Percentiles rank a stretch among this genome's conserved stretches.
These are phyloP conservation scores for Operophtera brumata DNA, from an alignment of 2,888 invertebrate species.

Conservation along the genomic window DNA sequence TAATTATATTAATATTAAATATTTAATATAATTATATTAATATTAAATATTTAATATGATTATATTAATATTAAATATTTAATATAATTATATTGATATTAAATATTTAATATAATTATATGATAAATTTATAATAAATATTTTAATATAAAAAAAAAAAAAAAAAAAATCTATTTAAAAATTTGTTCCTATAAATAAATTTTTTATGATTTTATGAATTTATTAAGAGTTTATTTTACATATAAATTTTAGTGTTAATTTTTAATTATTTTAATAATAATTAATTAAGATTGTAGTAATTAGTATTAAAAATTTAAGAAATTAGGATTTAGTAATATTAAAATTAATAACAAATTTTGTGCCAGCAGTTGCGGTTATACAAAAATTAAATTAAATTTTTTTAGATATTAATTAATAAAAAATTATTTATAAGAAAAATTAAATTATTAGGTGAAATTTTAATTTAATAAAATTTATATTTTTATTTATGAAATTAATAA, in stretches of 20 bases:
- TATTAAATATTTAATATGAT: conserved; percentile 10
- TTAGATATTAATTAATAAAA: conserved; percentile 64
- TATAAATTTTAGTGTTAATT: conserved; percentile 74
- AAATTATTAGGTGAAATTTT: conserved; percentile 81
- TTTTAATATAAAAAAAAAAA: conserved; percentile 49
- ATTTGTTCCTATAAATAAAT: conserved; percentile 53
- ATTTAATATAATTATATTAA: conserved; percentile 13
- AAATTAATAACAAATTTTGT: conserved; percentile 83
- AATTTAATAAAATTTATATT: conserved; percentile 60
- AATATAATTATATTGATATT: conserved; percentile 4
- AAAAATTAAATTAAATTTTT: conserved; percentile 80
- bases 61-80: conserved; percentile 1
- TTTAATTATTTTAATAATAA: conserved; percentile 67
- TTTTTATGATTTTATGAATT: conserved; percentile 75
- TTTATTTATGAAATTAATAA: conserved; percentile 61
- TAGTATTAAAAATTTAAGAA: conserved; percentile 81
- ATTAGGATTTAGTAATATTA: conserved; percentile 82
- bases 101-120: conserved; percentile 15
- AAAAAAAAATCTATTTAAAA: conserved; percentile 58
- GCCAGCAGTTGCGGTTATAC: conserved; percentile 87
- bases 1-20: conserved; percentile 15
- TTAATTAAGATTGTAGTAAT: conserved; percentile 56
- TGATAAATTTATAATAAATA: conserved; percentile 12
- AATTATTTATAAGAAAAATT: conserved; percentile 54
- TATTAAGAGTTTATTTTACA: conserved; percentile 78